phyloP scores from a whole-genome alignment of 2,797 vertebrate genomes.

The Amphiprion clarkii region DNA sequence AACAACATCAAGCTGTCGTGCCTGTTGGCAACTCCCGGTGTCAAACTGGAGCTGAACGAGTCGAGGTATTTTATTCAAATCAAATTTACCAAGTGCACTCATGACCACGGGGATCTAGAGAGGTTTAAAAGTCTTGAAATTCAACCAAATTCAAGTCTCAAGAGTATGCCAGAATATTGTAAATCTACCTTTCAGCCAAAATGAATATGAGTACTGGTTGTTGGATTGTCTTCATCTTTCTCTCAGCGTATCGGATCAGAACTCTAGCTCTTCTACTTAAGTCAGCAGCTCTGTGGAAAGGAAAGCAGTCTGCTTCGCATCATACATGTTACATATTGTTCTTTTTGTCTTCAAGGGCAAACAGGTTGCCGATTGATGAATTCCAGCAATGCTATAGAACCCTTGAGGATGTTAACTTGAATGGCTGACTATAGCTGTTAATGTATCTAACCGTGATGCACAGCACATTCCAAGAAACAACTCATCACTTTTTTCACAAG shows the following conservation, averaged over 20 bases:
- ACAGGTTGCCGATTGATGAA: constrained; percentile 36
- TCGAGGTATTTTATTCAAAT: constrained; percentile 60
- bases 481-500: constrained; percentile 32
- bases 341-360: constrained; percentile 31
- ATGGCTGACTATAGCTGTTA: constrained; percentile 6
- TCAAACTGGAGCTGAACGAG: constrained; percentile 55
- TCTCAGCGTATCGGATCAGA: constrained; percentile 28
- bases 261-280: constrained; percentile 31
- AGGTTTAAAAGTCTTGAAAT: constrained; percentile 46
- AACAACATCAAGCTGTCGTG: constrained; percentile 67
- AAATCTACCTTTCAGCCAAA: constrained; percentile 17
- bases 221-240: constrained; percentile 29
- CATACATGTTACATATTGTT: constrained; percentile 33
- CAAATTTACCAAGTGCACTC: constrained; percentile 47
- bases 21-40: constrained; percentile 57
- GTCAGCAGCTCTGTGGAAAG: constrained; percentile 43
- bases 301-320: constrained; percentile 26
- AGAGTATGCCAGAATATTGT: constrained; percentile 21
- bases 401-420: constrained; percentile 15
- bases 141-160: constrained; percentile 26
- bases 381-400: constrained; percentile 2
- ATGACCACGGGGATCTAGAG: constrained; percentile 27
- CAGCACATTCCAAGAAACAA: constrained; percentile 39
- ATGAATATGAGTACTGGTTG: constrained; percentile 25
- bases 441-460: constrained; percentile 9